phyloP scores from a whole-genome alignment of 2,113 vertebrate species.

The Turnix velox region DNA sequence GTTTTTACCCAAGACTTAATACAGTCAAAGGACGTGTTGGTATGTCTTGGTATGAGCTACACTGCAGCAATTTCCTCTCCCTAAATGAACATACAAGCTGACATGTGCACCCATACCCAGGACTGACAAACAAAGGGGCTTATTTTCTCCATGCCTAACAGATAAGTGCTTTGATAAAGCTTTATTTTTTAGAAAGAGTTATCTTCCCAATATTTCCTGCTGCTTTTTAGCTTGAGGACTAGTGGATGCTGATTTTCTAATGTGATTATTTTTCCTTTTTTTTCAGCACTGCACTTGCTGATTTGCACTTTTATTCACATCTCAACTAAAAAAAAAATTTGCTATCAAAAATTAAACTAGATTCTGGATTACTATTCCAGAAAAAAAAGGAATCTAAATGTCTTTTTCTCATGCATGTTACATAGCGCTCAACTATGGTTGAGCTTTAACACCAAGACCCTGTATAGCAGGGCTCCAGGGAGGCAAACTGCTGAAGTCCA shows the following conservation, averaged over 20 bases:
- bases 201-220: conserved; percentile 30
- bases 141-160: neutral
- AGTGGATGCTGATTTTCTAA: conserved; percentile 52
- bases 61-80: neutral
- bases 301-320: neutral
- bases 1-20: neutral
- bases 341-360: neutral
- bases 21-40: neutral
- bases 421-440: neutral
- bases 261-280: neutral
- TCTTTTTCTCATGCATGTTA: neutral
- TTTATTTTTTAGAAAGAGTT: conserved; percentile 19
- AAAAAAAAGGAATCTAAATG: neutral
- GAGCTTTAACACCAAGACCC: neutral
- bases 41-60: neutral
- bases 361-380: neutral
- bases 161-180: conserved; percentile 47
- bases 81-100: neutral
- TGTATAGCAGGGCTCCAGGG: neutral
- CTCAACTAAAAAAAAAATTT: neutral
- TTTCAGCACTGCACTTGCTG: neutral
- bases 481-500: neutral
- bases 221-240: conserved; percentile 48
- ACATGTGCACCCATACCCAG: neutral
- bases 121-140: neutral